phyloP scores from a whole-genome alignment of 2,888 invertebrate genomes.

The Tridacna crocea region DNA sequence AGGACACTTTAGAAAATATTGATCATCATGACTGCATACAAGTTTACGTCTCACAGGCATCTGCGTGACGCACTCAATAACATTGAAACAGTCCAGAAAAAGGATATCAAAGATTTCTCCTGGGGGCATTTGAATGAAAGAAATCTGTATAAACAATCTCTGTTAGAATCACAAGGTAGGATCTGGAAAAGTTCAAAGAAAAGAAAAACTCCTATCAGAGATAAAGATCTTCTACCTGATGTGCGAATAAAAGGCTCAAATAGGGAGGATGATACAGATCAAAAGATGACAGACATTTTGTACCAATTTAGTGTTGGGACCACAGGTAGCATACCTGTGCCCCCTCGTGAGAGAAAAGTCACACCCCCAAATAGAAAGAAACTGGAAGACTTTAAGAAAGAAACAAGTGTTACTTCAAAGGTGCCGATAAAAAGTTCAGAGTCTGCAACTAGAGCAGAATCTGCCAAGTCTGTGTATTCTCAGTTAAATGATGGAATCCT shows the following conservation, averaged over 20 bases:
- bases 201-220: constrained; percentile 44
- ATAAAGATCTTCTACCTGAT: constrained; percentile 42
- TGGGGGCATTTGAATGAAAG: constrained; percentile 82
- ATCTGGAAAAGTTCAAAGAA: constrained; percentile 68
- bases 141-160: constrained; percentile 65
- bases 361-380: constrained; percentile 48
- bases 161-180: constrained; percentile 53
- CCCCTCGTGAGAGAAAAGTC: constrained; percentile 28
- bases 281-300: constrained; percentile 74
- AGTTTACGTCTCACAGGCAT: constrained; percentile 74
- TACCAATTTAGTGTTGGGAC: constrained; percentile 80
- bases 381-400: constrained; percentile 52
- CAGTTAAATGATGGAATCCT: constrained; percentile 77
- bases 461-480: constrained; percentile 70
- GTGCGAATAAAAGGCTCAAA: constrained; percentile 20
- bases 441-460: constrained; percentile 48
- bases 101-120: constrained; percentile 78
- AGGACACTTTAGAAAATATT: too few relatives aligned
- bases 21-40: constrained; percentile 69
- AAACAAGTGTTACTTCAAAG: constrained; percentile 21
- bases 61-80: constrained; percentile 77
- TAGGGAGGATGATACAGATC: constrained; percentile 30
- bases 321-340: constrained; percentile 72
- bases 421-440: constrained; percentile 34
- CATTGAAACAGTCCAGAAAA: constrained; percentile 76